Evolutionary conservation across 2,888 invertebrate species (phyloP), one percentile per base, ranked within the genome.

Genomic region (Eupithecia vulgata): DNA sequence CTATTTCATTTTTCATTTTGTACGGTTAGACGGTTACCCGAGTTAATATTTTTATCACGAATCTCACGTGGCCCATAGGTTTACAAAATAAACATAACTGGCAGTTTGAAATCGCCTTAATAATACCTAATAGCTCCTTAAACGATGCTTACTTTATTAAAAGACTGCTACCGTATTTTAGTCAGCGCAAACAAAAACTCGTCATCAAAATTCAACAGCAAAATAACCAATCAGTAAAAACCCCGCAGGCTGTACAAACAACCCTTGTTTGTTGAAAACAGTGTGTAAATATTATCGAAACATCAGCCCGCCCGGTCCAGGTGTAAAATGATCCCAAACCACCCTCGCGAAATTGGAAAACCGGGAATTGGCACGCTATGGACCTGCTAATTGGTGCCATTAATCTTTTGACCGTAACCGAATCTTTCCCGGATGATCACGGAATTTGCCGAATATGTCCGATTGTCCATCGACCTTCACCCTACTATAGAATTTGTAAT

Each of bases 401-500:
- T 90, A 88, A 91, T 93, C 90, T 91, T 86, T 84, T 85, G 84
- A 85, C 87, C 85, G 86, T 81, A 85, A 84, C 85, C 82, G 83
- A 86, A 83, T 83, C 84, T 69, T 61, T 72, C 42, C 72, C 64
- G 70, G 73, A 71, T 73, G 64, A 73, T 75, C 42, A 45, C 70
- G 68, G 67, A 68, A 74, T 70, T 59, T 59, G 10, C 61, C 71
- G 61, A 68, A 61, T 42, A 30, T 59, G 34, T 48, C 67, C 52
- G 61, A 69, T 52, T 66, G 73, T 73, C 30, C 15, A 48, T 48
- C 48, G 13, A 42, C 40, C 12, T 40, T 40, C 13, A 30, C 4
- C 10, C 40, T 40, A 3, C 13, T 13, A 40, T 10, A 40, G 40
- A 40, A 40, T 40, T 10, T 40, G 15, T 13, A 40, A 30, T 30